A percentile compares a stretch with the other conserved stretches of the same genome.
Evolutionary conservation across 2,888 invertebrate genomes (phyloP).

Genomic region (Caradrina clavipalpis): DNA sequence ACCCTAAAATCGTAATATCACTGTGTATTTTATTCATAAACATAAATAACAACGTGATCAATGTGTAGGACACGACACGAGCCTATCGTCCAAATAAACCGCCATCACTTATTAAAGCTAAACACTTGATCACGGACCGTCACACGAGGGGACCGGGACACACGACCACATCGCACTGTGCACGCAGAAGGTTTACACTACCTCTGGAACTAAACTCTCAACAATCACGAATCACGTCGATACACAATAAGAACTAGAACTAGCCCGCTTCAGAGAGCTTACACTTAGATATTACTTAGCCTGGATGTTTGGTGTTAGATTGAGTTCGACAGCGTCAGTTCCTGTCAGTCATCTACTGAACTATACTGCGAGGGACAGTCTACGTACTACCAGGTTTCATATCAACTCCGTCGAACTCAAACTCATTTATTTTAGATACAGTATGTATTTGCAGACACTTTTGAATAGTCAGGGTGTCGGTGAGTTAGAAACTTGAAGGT

Average conservation of each 20-base stretch:
- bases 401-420: not conserved
- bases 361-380: not conserved
- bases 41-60: not conserved
- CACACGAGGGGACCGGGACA: conserved; percentile 5
- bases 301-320: not conserved
- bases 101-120: conserved; percentile 51
- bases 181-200: conserved; percentile 12
- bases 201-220: not conserved
- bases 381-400: not conserved
- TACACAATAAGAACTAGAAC: not conserved
- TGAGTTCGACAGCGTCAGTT: not conserved
- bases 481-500: too few species aligned
- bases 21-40: not conserved
- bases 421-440: too few species aligned
- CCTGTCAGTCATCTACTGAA: not conserved
- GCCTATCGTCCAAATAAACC: conserved; percentile 20
- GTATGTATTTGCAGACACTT: too few species aligned
- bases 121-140: conserved; percentile 44
- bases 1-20: too few species aligned
- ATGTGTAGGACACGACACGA: conserved; percentile 14
- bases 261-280: not conserved
- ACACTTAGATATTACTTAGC: not conserved
- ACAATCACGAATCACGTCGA: not conserved
- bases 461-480: too few species aligned
- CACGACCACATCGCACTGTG: not conserved